phyloP scores from a whole-genome alignment of 2,797 vertebrate genomes.

The Ciconia nigra region DNA sequence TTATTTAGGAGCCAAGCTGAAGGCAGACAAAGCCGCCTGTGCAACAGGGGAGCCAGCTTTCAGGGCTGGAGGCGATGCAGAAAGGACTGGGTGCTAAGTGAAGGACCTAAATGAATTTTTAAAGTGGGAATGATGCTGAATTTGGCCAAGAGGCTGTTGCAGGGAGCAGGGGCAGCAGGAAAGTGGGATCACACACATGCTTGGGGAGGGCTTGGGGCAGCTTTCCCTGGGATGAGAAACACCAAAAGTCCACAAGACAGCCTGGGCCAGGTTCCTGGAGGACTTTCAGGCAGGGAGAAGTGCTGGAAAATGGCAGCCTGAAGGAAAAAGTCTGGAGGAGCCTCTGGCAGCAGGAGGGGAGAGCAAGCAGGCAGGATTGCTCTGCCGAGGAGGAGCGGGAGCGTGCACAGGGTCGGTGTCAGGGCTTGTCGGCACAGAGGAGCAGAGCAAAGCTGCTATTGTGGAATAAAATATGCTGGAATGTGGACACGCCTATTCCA shows the following conservation, averaged over 20 bases:
- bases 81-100: background rate
- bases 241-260: background rate
- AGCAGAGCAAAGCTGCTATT: constrained; percentile 56
- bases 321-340: background rate
- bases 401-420: background rate
- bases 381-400: constrained; percentile 8
- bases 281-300: background rate
- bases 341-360: background rate
- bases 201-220: background rate
- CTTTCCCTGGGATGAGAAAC: background rate
- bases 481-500: constrained; percentile 59
- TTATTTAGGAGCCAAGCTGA: background rate
- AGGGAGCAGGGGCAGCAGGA: background rate
- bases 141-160: background rate
- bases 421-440: constrained; percentile 44
- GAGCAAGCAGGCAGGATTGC: background rate
- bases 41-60: background rate
- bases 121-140: background rate
- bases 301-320: background rate
- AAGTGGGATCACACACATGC: background rate
- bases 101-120: background rate
- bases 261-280: background rate
- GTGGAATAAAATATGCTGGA: constrained; percentile 68
- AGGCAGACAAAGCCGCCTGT: background rate
- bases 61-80: background rate